Conservation (phyloP, 2,797 vertebrate species). For the Brachyrhaphis roseni region DNA sequence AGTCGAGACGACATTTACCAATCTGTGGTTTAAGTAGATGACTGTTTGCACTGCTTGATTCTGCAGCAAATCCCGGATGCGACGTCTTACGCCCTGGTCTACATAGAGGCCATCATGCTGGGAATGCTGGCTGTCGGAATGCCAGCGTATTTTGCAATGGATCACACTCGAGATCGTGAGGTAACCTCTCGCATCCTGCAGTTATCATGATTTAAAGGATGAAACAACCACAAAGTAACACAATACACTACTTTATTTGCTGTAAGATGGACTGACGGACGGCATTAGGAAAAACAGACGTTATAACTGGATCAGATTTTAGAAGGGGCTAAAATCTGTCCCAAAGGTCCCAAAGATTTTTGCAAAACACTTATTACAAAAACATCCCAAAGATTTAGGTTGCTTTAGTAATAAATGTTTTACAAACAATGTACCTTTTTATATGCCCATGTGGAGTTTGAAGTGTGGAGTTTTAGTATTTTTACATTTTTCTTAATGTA, state of each 20-base stretch:
- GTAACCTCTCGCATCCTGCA: constrained; percentile 23
- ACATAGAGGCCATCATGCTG: constrained; percentile 82
- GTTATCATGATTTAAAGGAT: neutral
- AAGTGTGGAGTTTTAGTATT: no score
- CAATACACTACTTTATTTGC: neutral
- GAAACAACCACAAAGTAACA: neutral
- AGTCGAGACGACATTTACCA: no score
- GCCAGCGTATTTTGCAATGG: constrained; percentile 90
- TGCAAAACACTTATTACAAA: no score
- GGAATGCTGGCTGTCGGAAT: constrained; percentile 88
- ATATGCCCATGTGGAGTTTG: no score
- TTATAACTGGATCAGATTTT: no score
- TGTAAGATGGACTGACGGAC: neutral
- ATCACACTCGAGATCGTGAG: constrained; percentile 79
- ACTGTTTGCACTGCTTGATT: neutral
- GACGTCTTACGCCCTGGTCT: constrained; percentile 78
- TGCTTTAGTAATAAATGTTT: no score
- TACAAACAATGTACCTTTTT: no score
- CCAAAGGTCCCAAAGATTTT: no score
- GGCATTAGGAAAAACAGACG: neutral
- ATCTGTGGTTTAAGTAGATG: neutral
- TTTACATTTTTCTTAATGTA: no score
- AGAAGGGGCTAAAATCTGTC: no score
- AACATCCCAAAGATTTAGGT: no score
- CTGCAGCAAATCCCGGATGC: constrained; percentile 79